Conservation (phyloP, 2,888 invertebrate species). For the Sinodicranocentrus sp. region DNA sequence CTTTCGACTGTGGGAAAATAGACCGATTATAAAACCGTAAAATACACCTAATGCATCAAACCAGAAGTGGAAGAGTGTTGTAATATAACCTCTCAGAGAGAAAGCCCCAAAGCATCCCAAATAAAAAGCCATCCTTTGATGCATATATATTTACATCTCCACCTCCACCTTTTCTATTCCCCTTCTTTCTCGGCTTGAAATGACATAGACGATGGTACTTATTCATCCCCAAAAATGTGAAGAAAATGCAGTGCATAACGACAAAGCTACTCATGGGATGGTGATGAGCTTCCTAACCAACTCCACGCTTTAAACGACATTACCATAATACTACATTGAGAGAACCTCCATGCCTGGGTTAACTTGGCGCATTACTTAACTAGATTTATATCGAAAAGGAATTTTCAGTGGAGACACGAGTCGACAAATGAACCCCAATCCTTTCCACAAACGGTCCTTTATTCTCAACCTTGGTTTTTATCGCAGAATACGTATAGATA, state of each 20-base stretch:
- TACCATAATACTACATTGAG: slow-evolving; percentile 14
- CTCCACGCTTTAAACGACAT: slow-evolving; percentile 14
- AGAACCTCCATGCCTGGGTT: neutral
- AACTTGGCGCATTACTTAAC: neutral
- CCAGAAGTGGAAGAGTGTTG: too few relatives aligned
- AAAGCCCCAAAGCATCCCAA: too few relatives aligned
- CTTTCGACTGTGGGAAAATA: too few relatives aligned
- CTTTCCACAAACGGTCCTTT: neutral
- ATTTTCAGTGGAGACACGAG: neutral
- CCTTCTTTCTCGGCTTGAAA: too few relatives aligned
- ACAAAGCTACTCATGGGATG: neutral
- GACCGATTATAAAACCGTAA: too few relatives aligned
- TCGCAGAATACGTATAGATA: too few relatives aligned
- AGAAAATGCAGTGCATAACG: slow-evolving; percentile 1
- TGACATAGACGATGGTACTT: slow-evolving; percentile 7
- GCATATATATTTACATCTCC: too few relatives aligned
- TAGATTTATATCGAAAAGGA: slow-evolving; percentile 1
- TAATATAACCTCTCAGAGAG: too few relatives aligned
- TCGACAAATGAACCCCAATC: slow-evolving; percentile 22
- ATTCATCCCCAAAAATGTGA: slow-evolving; percentile 2
- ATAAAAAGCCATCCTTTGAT: too few relatives aligned
- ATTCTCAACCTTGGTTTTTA: neutral
- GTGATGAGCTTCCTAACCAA: neutral
- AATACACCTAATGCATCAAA: too few relatives aligned
- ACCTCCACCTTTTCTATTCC: too few relatives aligned